A percentile compares a stretch with the other conserved stretches of the same genome.
Evolutionary conservation across 2,888 invertebrate species (phyloP).

Genomic region (Calephelis perditalis): DNA sequence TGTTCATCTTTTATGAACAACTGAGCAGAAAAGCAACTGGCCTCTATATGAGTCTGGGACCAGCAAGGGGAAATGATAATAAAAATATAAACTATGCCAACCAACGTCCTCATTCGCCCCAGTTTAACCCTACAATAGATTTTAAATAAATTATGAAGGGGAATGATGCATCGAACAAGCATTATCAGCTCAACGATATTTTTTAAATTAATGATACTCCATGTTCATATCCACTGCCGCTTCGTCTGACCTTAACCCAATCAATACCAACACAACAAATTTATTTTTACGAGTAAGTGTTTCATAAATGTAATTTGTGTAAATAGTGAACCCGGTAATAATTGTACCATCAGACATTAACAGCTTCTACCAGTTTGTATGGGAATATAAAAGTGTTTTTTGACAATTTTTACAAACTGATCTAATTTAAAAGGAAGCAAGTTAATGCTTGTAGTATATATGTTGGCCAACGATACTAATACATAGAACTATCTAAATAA

Average conservation of each 20-base stretch:
- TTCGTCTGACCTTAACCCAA: background rate
- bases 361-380: too few relatives aligned
- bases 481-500: too few relatives aligned
- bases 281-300: background rate
- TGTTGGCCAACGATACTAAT: too few relatives aligned
- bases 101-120: constrained; percentile 2
- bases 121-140: constrained; percentile 12
- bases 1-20: too few relatives aligned
- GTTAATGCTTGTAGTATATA: too few relatives aligned
- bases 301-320: constrained; percentile 12
- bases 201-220: constrained; percentile 30
- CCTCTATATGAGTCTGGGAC: background rate
- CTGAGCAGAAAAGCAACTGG: too few relatives aligned
- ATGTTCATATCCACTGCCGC: constrained; percentile 14
- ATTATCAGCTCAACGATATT: constrained; percentile 22
- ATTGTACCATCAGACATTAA: too few relatives aligned
- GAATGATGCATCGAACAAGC: constrained; percentile 24
- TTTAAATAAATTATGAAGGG: constrained; percentile 18
- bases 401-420: too few relatives aligned
- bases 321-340: too few relatives aligned
- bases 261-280: constrained; percentile 1
- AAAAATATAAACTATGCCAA: constrained; percentile 11
- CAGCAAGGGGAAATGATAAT: background rate
- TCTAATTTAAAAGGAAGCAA: too few relatives aligned
- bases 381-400: too few relatives aligned